Evolutionary conservation across 2,888 invertebrate genomes (phyloP), one percentile per base, ranked within the genome.

Genomic region (Melinaea marsaeus): DNA sequence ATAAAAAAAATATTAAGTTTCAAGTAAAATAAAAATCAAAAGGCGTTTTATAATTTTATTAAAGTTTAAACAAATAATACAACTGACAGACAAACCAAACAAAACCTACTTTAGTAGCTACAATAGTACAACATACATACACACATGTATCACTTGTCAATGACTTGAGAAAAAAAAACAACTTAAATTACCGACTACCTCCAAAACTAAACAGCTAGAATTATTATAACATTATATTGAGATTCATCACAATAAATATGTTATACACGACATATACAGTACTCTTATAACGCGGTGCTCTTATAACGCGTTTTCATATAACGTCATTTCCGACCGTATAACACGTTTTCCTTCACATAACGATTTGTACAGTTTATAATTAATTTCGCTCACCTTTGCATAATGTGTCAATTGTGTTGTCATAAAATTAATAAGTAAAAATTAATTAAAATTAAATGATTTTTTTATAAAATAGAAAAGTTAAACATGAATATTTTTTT

Each of bases 71-170:
- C 60, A 60, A 66, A 61, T 60, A 66, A 60, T 46, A 60, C 60
- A 57, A 58, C 46, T 45, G 63, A 63, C 55, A 65, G 60, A 56
- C 60, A 34, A n/a, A 51, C 58, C 47, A 47, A 59, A 58, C 57
- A 57, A 48, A 61, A 67, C n/a, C 51, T 22, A 48, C 11, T 5
- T 7, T 56, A 46, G 46, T 45, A 58, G 42, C 51, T 13, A 55
- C 7, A 57, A 42, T 37, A 42, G 11, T 2, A 42, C 11, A 9
- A 2, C 7, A 42, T 34, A 34, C 46, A 42, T 13, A 37, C n/a
- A 55, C n/a, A 62, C 45, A 57, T 54, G 13, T 32, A 57, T 13
- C 34, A 51, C 33, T 61, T 60, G 63, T 61, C 37, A 60, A 60
- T 42, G 48, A 46, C 35, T 35, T 42, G 22, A 32, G 22, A 22